Conservation (phyloP, 2,888 invertebrate species). For the Clitarchus hookeri region DNA sequence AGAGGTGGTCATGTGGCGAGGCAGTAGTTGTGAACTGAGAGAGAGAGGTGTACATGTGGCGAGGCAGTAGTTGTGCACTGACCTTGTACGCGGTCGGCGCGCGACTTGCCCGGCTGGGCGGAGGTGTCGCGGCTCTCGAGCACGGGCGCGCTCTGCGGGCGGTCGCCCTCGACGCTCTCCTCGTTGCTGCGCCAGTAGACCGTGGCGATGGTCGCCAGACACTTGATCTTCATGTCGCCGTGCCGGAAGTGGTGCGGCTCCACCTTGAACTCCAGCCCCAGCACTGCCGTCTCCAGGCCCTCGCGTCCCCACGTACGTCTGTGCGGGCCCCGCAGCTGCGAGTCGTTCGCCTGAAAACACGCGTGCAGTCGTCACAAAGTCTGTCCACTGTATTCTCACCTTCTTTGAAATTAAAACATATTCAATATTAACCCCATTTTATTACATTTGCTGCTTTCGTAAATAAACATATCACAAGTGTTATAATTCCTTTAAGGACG, state of each 20-base stretch:
- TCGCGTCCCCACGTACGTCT: slow-evolving; percentile 61
- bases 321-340: slow-evolving; percentile 58
- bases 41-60: too few relatives aligned
- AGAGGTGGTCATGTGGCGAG: too few relatives aligned
- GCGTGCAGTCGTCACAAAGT: too few relatives aligned
- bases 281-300: slow-evolving; percentile 76
- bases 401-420: too few relatives aligned
- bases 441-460: too few relatives aligned
- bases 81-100: slow-evolving; percentile 78
- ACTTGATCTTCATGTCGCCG: slow-evolving; percentile 87
- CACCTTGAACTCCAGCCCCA: slow-evolving; percentile 81
- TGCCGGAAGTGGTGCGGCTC: slow-evolving; percentile 76
- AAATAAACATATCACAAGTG: too few relatives aligned
- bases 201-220: slow-evolving; percentile 84
- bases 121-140: slow-evolving; percentile 71
- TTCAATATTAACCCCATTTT: too few relatives aligned
- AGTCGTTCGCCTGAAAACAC: slow-evolving; percentile 57
- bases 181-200: slow-evolving; percentile 88
- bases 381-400: too few relatives aligned
- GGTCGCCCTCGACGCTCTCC: slow-evolving; percentile 81
- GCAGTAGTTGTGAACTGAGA: slow-evolving; percentile 44
- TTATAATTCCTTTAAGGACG: too few relatives aligned
- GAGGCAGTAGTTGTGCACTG: slow-evolving; percentile 41
- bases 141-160: slow-evolving; percentile 71
- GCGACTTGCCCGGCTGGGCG: slow-evolving; percentile 57